phyloP scores from a whole-genome alignment of 2,888 invertebrate species.

The Antheraea yamamai region DNA sequence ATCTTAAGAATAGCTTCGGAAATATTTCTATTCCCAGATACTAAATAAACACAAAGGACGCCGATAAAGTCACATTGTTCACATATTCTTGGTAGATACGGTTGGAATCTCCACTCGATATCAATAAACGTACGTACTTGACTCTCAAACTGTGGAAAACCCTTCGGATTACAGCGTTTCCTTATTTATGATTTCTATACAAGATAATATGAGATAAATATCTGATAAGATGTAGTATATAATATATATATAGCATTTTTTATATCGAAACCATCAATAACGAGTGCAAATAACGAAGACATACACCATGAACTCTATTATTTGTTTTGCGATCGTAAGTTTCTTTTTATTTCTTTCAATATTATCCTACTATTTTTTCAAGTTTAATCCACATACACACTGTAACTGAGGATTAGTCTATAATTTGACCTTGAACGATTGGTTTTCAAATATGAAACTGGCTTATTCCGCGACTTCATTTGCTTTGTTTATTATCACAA shows the following conservation, averaged over 20 bases:
- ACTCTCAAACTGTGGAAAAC: constrained; percentile 43
- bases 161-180: constrained; percentile 37
- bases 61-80: constrained; percentile 24
- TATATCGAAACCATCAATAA: not conserved
- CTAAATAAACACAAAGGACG: constrained; percentile 17
- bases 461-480: too few species aligned
- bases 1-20: not conserved
- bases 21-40: not conserved
- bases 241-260: not conserved
- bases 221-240: constrained; percentile 6
- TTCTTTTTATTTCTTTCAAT: not conserved
- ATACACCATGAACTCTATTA: not conserved
- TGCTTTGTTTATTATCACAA: too few species aligned
- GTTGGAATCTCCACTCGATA: constrained; percentile 30
- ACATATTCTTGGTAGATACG: constrained; percentile 13
- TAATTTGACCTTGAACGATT: too few species aligned
- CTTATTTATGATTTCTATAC: constrained; percentile 33
- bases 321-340: not conserved
- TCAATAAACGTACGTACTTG: constrained; percentile 37
- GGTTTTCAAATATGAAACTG: too few species aligned
- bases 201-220: constrained; percentile 12
- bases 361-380: not conserved
- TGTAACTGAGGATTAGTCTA: too few species aligned
- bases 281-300: not conserved
- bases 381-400: too few species aligned